A percentile compares a stretch with the other conserved stretches of the same genome.
phyloP scores from a whole-genome alignment of 1,140 invertebrate species.

The Drosophila orosa region DNA sequence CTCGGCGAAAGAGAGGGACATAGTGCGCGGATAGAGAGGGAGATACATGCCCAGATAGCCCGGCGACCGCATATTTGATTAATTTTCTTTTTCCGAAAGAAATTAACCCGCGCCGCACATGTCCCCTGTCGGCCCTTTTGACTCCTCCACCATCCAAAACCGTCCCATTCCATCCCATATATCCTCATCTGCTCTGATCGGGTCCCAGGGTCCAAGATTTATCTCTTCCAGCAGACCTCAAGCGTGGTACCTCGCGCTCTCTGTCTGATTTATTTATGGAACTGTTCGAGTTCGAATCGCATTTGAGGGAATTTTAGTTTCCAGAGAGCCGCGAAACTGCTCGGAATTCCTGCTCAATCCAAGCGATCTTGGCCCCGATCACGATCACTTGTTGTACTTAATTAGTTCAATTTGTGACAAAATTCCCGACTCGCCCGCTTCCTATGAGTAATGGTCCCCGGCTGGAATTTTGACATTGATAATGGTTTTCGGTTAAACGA shows the following conservation, averaged over 20 bases:
- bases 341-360: constrained; percentile 18
- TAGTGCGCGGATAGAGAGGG: constrained; percentile 13
- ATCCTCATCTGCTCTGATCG: constrained; percentile 35
- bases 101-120: constrained; percentile 80
- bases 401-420: constrained; percentile 52
- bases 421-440: constrained; percentile 13
- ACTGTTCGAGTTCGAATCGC: constrained; percentile 34
- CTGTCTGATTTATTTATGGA: constrained; percentile 73
- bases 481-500: constrained; percentile 74
- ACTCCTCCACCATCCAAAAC: constrained; percentile 40
- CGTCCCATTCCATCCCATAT: constrained; percentile 24
- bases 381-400: constrained; percentile 29
- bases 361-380: constrained; percentile 14
- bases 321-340: constrained; percentile 33
- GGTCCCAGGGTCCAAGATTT: constrained; percentile 79
- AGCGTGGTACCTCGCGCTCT: constrained; percentile 61
- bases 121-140: constrained; percentile 72
- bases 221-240: constrained; percentile 70
- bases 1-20: constrained; percentile 14
- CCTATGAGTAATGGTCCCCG: constrained; percentile 65
- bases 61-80: constrained; percentile 73
- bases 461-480: constrained; percentile 70
- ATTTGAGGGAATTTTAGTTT: constrained; percentile 33
- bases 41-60: constrained; percentile 49
- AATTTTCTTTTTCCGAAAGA: constrained; percentile 84